Evolutionary conservation across 2,888 invertebrate species (phyloP).

Genomic region (Caenorhabditis afra): DNA sequence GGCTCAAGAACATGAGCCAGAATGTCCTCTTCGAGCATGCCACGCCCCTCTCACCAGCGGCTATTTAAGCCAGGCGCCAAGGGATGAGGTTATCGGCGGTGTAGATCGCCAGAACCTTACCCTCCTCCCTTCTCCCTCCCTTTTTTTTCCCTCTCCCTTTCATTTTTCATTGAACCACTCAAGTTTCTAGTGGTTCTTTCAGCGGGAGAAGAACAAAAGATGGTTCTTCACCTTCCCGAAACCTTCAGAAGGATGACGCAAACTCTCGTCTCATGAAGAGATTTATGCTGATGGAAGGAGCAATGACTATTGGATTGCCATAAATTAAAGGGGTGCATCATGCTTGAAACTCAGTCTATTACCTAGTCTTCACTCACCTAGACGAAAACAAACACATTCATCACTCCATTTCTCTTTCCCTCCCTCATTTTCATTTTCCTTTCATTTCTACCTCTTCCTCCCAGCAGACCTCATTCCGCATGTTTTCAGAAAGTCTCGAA

Average conservation of each 20-base stretch:
- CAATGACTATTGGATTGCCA: slow-evolving; percentile 6
- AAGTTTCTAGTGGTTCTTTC: slow-evolving; percentile 1
- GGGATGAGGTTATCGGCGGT: slow-evolving; percentile 7
- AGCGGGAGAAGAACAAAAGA: not conserved
- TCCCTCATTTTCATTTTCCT: not conserved
- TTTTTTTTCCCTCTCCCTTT: not conserved
- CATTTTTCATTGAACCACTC: not conserved
- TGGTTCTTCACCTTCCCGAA: not conserved
- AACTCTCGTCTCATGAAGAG: no score
- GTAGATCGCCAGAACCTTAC: slow-evolving; percentile 6
- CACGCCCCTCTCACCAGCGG: slow-evolving; percentile 28
- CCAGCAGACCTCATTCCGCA: not conserved
- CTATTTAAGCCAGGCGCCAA: slow-evolving; percentile 30
- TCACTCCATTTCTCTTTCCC: slow-evolving; percentile 10
- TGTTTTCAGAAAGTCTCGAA: slow-evolving; percentile 32
- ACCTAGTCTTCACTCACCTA: slow-evolving; percentile 24
- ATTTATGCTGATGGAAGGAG: not conserved
- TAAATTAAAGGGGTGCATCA: slow-evolving; percentile 16
- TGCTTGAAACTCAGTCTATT: slow-evolving; percentile 9
- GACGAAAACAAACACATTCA: slow-evolving; percentile 24
- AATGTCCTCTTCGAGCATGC: slow-evolving; percentile 39
- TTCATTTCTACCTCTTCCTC: not conserved
- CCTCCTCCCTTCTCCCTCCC: slow-evolving; percentile 2
- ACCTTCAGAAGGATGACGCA: no score
- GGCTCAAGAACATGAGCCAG: slow-evolving; percentile 41